Base-by-base conservation (phyloP, 2,113 vertebrate species). In the Nyctereutes procyonoides region DNA sequence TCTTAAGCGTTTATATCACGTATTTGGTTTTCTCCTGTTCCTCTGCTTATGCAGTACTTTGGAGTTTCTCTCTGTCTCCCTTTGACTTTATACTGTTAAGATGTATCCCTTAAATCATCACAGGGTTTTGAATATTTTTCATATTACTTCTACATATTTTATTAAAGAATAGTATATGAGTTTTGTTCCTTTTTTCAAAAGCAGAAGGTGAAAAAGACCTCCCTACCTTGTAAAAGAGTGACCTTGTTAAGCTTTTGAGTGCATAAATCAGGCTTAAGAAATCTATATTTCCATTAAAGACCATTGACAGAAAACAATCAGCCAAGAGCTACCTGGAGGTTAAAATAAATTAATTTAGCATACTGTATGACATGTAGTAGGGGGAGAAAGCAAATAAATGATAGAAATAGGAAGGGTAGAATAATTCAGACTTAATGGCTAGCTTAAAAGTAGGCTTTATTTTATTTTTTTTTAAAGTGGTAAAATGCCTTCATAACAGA, bases 1-100 rank as follows among this genome's bases (percentile, higher is more conserved):
- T 95, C 79, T 96, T 93, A 17, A 12, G 56, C 90, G 24, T 76
- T 90, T 93, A 51, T 69, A 63, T 93, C 80, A 71, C 32, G 26
- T 92, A 89, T 71, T 96, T 86, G 9, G 12, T 92, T 96, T 96
- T 53, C 4, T 93, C 60, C 89, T 77, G 13, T 85, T 96, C 94
- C 35, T 97, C 60, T 85, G 62, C 62, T 77, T 86, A 73, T 89
- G 51, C 90, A 79, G 38, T 93, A 73, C 35, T 73, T 85, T 48
- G 22, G 17, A 74, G 53, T 90, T 96, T 89, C 48, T 81, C 86
- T 77, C 26, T 77, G 35, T 86, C 43, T 43, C 43, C 43, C 43
- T 38, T 76, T 94, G 11, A n/a, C 53, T 63, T 94, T 77, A 67
- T 88, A 16, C 30, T 77, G 3, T 91, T 97, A 38, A 17, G 17